Evolutionary conservation across 2,113 vertebrate genomes (phyloP).

Genomic region (Caracal caracal): DNA sequence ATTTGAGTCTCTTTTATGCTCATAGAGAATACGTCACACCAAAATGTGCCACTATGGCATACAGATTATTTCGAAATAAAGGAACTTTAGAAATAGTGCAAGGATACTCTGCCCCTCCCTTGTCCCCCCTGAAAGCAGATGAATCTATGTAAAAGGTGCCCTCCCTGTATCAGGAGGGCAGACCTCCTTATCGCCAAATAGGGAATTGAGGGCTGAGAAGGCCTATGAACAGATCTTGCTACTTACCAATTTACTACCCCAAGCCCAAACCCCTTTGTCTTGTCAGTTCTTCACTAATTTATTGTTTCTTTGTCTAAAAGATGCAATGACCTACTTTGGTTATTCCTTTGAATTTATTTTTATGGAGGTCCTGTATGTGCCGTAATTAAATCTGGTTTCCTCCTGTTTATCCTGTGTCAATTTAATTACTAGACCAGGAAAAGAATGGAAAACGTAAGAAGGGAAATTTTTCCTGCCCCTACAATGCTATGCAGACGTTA

Average conservation of each 20-base stretch:
- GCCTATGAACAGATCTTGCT: background rate
- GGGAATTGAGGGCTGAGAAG: background rate
- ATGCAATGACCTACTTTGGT: background rate
- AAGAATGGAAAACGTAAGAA: background rate
- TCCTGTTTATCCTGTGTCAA: background rate
- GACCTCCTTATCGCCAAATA: background rate
- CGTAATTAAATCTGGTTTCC: background rate
- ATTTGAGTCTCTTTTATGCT: background rate
- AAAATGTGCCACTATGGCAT: background rate
- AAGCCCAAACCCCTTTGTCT: background rate
- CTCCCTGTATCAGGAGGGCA: background rate
- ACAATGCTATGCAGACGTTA: background rate
- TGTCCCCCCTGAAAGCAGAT: background rate
- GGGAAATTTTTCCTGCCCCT: background rate
- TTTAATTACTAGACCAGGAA: background rate
- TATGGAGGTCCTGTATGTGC: background rate
- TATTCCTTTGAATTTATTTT: background rate
- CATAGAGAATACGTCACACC: background rate
- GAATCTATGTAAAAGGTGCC: background rate
- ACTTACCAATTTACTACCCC: background rate
- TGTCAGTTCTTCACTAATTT: background rate
- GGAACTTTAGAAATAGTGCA: background rate
- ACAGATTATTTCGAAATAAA: background rate
- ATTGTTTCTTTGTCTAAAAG: background rate
- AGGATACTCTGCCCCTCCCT: background rate